phyloP scores from a whole-genome alignment of 2,888 invertebrate genomes.

The Metopia argyrocephala region DNA sequence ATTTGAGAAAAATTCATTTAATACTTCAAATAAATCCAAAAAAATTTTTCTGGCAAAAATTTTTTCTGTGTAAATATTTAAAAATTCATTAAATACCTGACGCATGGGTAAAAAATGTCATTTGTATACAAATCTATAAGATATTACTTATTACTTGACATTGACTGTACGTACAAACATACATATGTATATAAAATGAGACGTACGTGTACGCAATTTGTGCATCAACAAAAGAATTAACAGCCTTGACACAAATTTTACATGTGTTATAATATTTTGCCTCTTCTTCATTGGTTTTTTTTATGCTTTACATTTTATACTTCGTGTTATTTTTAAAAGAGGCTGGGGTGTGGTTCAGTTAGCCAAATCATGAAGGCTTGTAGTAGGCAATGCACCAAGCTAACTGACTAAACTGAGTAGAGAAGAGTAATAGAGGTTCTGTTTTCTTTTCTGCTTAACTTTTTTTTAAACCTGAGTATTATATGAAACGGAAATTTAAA shows the following conservation, averaged over 20 bases:
- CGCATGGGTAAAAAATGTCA: no score
- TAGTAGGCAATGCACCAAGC: background rate
- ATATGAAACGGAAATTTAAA: conserved; percentile 63
- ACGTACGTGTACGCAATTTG: conserved; percentile 48
- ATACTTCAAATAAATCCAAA: no score
- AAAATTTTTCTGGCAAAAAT: no score
- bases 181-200: background rate
- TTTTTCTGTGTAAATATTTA: no score
- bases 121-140: no score
- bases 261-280: conserved; percentile 50
- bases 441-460: background rate
- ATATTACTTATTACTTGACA: background rate
- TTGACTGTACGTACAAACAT: background rate
- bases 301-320: background rate
- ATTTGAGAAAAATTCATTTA: no score
- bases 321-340: background rate
- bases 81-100: no score
- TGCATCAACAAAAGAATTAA: conserved; percentile 42
- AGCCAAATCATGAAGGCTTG: background rate
- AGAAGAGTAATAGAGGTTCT: conserved; percentile 1
- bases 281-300: conserved; percentile 9
- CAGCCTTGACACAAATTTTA: conserved; percentile 67
- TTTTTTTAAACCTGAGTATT: conserved; percentile 1
- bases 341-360: background rate
- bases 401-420: background rate